Base-by-base conservation (phyloP, 2,797 vertebrate genomes). In the Ciconia nigra region DNA sequence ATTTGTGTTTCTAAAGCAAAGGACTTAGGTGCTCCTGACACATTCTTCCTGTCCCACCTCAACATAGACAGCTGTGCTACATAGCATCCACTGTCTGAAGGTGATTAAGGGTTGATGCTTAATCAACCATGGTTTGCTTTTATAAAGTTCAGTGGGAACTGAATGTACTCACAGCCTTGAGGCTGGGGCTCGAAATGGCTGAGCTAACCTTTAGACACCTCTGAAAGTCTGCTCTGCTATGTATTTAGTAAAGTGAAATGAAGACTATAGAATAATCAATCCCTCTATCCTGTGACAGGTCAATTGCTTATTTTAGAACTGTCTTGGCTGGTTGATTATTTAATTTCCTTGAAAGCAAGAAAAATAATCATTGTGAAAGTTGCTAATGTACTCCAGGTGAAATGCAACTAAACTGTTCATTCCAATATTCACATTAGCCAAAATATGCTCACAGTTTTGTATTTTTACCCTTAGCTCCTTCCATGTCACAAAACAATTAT, bases 291-390 rank as follows among this genome's bases (percentile, higher is more conserved):
- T 51, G 8, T 93, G 90, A 89, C 18, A 25, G 83, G 76, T 80
- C 92, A 90, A 87, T 80, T 91, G 92, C 93, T 94, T 96, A 79
- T 96, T 96, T 97, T 94, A 93, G 83, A 94, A 83, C 63, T 83
- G 88, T 95, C 88, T 93, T 96, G 93, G 93, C 81, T 92, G 66
- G 72, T 63, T 94, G 90, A 93, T 92, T 93, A 94, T 97, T 97
- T 92, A 95, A 97, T 97, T 97, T 97, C 89, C 91, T 96, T 96
- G 94, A 97, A 97, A 97, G 90, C 91, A 91, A 91, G 93, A 96
- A 96, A 97, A 98, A 96, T 93, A 96, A 94, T 97, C 93, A 96
- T 87, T 92, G 74, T 70, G 79, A 91, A 96, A 88, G 83, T 97
- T 94, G 90, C 80, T 96, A 97, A 97, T 93, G 72, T 89, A 96